Evolutionary conservation across 2,797 vertebrate genomes (phyloP), one percentile per base, ranked within the genome.

Genomic region (Sus cebifrons): DNA sequence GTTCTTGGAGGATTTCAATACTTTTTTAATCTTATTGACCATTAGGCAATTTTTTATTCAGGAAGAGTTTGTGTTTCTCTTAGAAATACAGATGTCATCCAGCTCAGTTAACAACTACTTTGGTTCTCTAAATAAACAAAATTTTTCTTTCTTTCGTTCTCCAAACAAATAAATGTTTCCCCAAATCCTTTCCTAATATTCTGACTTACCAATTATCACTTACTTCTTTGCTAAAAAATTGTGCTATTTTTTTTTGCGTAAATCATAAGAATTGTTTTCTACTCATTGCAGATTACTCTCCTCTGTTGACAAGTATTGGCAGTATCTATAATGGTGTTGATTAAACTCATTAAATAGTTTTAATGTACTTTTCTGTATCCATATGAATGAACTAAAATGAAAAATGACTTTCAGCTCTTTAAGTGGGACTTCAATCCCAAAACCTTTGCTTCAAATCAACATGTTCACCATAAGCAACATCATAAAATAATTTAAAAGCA

Each of bases 391-490:
- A 65, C 78, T 83, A 94, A 94, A 88, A 60, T 87, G 86, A 95
- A 78, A 91, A 89, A 67, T 75, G 23, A 84, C 78, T 96, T 64
- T 67, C 10, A 52, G 25, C 6, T 92, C 68, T 92, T 92, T 49
- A 92, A 93, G 52, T 40, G 71, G 78, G 56, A 82, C 44, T 60
- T 52, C 23, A 89, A 86, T 89, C 27, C 25, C 54, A 92, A 88
- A 95, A 92, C 17, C 56, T 95, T 93, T 94, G 54, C 78, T 96
- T 96, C 29, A 86, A 67, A 74, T 96, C 91, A 93, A 86, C 86
- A 94, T 93, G 77, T 71, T 97, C 64, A 96, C 84, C 73, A 16
- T 84, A 96, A 94, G 86, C 87, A 96, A 96, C 54, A 90, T 95
- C 88, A 93, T 89, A 87, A 91, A 94, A 84, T 94, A 97, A 97